These are phyloP conservation scores for Cherax destructor DNA, from an alignment of 1,140 invertebrate species.

Conservation along the genomic window DNA sequence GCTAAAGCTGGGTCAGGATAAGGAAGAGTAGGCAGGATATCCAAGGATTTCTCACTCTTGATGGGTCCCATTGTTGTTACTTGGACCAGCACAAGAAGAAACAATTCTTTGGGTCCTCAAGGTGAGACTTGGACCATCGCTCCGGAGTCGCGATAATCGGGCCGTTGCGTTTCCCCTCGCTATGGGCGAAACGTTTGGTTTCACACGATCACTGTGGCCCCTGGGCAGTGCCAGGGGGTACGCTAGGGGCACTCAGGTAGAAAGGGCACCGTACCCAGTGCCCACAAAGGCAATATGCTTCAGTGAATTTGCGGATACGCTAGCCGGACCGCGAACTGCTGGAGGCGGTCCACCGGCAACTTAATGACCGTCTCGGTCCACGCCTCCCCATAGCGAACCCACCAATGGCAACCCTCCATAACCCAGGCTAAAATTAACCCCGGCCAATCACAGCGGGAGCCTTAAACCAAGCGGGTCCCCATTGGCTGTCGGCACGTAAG, in stretches of 20 bases:
- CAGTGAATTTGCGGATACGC: conserved; percentile 60
- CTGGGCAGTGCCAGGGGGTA: neutral
- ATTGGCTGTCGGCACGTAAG: conserved; percentile 9
- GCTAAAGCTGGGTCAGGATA: conserved; percentile 66
- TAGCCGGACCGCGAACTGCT: conserved; percentile 41
- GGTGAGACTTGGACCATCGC: neutral
- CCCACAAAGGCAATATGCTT: conserved; percentile 53
- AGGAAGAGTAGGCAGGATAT: conserved; percentile 60
- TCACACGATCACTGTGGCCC: neutral
- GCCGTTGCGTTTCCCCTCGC: neutral
- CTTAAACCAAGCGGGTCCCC: neutral
- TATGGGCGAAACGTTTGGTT: neutral
- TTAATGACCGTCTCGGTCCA: conserved; percentile 5
- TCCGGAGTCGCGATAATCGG: neutral
- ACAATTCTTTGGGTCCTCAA: neutral
- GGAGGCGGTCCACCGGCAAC: conserved; percentile 38
- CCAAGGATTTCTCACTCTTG: conserved; percentile 67
- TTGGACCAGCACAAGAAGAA: neutral
- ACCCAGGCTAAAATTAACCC: conserved; percentile 52
- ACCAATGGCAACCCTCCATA: conserved; percentile 8
- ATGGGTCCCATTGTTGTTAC: conserved; percentile 63
- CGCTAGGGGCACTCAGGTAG: neutral
- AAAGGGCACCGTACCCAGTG: conserved; percentile 42
- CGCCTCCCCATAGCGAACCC: neutral
- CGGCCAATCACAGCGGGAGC: neutral